Evolutionary conservation across 2,888 invertebrate genomes (phyloP).

Genomic region (Hermaeophaga mercurialis): DNA sequence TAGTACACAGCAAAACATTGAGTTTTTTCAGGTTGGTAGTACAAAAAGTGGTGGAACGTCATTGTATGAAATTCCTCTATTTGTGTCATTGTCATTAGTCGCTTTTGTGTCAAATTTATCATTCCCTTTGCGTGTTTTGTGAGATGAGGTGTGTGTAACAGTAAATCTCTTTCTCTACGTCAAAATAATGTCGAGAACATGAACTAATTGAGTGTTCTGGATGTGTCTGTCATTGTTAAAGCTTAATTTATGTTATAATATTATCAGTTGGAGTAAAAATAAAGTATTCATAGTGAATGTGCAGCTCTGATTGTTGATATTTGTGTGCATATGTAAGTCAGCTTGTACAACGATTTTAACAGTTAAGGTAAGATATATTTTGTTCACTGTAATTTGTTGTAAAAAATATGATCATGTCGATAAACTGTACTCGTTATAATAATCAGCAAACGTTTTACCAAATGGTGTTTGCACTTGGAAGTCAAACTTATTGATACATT

Average conservation of each 20-base stretch:
- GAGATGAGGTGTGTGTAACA: conserved; percentile 16
- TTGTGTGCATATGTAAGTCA: conserved; percentile 32
- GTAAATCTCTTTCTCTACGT: conserved; percentile 28
- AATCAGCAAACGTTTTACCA: no score
- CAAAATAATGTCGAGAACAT: conserved; percentile 28
- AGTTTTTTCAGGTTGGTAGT: conserved; percentile 1
- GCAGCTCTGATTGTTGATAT: conserved; percentile 28
- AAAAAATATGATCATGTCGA: no score
- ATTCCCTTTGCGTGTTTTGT: conserved; percentile 17
- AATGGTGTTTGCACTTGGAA: no score
- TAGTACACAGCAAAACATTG: no score
- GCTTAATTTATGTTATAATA: conserved; percentile 18
- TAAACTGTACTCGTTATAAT: no score
- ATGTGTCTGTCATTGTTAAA: conserved; percentile 27
- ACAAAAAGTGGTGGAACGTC: conserved; percentile 2
- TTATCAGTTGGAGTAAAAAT: conserved; percentile 22
- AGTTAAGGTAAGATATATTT: conserved; percentile 30
- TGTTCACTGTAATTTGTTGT: no score
- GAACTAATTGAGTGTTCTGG: conserved; percentile 25
- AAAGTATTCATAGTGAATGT: conserved; percentile 26
- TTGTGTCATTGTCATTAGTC: conserved; percentile 1
- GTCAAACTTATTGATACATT: no score
- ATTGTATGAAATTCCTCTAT: no score
- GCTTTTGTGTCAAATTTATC: background rate
- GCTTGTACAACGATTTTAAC: conserved; percentile 30